phyloP scores from a whole-genome alignment of 2,888 invertebrate species.

The Cataglyphis altisquamis region DNA sequence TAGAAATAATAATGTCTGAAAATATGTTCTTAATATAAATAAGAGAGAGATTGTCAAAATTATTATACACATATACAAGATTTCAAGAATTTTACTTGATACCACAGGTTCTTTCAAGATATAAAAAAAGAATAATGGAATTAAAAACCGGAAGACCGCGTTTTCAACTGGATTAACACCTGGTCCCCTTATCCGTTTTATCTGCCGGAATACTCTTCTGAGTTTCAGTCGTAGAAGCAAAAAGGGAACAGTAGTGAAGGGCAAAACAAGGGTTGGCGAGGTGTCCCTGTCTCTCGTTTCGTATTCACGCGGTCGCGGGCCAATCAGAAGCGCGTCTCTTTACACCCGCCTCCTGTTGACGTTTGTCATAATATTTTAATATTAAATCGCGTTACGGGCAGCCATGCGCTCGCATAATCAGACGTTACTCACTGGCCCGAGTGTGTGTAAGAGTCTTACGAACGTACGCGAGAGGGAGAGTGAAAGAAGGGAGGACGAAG shows the following conservation, averaged over 20 bases:
- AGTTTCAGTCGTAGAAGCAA: conserved; percentile 38
- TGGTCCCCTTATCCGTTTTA: conserved; percentile 42
- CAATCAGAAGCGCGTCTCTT: conserved; percentile 84
- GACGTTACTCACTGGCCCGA: conserved; percentile 78
- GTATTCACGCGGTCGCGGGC: conserved; percentile 83
- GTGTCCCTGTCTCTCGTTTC: conserved; percentile 79
- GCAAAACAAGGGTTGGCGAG: conserved; percentile 68
- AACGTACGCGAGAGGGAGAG: conserved; percentile 57
- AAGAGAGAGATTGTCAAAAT: not conserved
- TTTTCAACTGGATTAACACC: conserved; percentile 53
- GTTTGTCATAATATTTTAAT: conserved; percentile 87
- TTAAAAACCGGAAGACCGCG: conserved; percentile 54
- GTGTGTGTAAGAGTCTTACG: conserved; percentile 62
- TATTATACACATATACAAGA: not conserved
- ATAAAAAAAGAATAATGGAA: conserved; percentile 46
- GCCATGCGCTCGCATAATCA: conserved; percentile 86
- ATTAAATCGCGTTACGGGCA: conserved; percentile 86
- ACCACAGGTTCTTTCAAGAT: not conserved
- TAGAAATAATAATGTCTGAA: not conserved
- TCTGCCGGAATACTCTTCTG: conserved; percentile 40
- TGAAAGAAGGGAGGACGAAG: conserved; percentile 54
- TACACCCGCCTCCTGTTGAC: conserved; percentile 84
- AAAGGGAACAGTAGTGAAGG: conserved; percentile 28
- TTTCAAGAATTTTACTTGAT: conserved; percentile 8
- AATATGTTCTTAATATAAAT: not conserved